Base-by-base conservation (phyloP, 1,140 invertebrate species). In the Aphidius gifuensis region DNA sequence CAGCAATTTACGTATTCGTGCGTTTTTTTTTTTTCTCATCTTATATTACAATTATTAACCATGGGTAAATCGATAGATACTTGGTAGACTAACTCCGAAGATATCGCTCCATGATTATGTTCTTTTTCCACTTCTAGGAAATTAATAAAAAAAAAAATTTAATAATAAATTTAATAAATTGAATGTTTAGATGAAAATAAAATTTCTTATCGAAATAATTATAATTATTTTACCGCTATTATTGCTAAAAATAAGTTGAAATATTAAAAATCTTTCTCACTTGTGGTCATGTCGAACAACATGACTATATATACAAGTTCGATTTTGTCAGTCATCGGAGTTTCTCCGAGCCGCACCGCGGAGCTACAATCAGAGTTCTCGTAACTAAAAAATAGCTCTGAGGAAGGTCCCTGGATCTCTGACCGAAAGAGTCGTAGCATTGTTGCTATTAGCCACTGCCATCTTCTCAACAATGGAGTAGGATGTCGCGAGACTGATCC, bases 381-480 rank as follows among this genome's bases (percentile, higher is more conserved):
- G 66, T 73, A 68, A 73, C 70, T 74, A 45, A 64, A 51, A 46
- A 32, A 3, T 32, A 11, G 68, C 72, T 74, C 71, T 74, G 72
- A 73, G 72, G 71, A 74, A 74, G 66, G 72, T 74, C 72, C 71
- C 70, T 73, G 72, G 72, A 74, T 68, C 61, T 45, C 50, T 51
- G 71, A 60, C 70, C 73, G 72, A 68, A 64, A 74, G 69, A 73
- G 71, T 38, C 71, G 66, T 66, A 71, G 68, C 65, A 9, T 58
- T 23, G 64, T 39, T 53, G 65, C 67, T 72, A 48, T 54, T 68
- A 70, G 64, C 73, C 71, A 68, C 64, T 61, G 44, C 48, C 58
- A 65, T 51, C 66, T 64, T 64, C 64, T 59, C 67, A 63, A 58
- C 42, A 32, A 7, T 53, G 44, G 70, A 4, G 69, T 4, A 56